Evolutionary conservation across 2,113 vertebrate species (phyloP).

Genomic region (Tenebrosternarchus preto): DNA sequence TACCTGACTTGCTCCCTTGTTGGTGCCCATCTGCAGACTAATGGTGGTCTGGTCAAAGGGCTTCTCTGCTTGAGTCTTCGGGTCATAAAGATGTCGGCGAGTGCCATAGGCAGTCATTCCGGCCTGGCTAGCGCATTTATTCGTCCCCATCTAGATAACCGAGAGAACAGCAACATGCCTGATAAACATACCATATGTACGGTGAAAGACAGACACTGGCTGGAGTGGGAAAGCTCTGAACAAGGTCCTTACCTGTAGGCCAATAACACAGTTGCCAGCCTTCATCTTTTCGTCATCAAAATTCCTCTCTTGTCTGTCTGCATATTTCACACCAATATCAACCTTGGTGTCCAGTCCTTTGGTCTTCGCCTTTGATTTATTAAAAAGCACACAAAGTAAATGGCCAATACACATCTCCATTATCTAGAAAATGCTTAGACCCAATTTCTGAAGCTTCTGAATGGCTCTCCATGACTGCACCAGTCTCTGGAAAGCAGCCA

Average conservation of each 20-base stretch:
- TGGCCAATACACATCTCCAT: too few species aligned
- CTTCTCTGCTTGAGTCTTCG: constrained; percentile 86
- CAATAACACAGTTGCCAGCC: constrained; percentile 88
- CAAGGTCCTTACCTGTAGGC: constrained; percentile 76
- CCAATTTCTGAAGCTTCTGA: too few species aligned
- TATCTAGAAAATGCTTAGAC: too few species aligned
- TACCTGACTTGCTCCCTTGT: constrained; percentile 90
- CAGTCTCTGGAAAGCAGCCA: background rate
- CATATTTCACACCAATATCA: constrained; percentile 87
- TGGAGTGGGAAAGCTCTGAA: background rate
- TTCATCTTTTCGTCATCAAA: constrained; percentile 86
- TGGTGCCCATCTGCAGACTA: constrained; percentile 88
- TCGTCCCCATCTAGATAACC: constrained; percentile 83
- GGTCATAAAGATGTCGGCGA: constrained; percentile 86
- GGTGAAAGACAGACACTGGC: too few species aligned
- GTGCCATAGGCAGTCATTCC: constrained; percentile 90
- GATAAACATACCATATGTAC: too few species aligned
- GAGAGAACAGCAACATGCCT: background rate
- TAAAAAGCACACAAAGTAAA: background rate
- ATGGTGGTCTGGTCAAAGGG: constrained; percentile 89
- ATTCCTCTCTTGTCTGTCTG: constrained; percentile 82
- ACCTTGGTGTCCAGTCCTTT: constrained; percentile 84
- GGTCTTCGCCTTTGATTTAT: constrained; percentile 79
- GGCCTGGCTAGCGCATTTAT: constrained; percentile 88
- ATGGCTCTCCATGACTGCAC: background rate